Evolutionary conservation across 1,140 invertebrate species (phyloP), one percentile per base, ranked within the genome.

Genomic region (Brachionus asplanchnoidis): DNA sequence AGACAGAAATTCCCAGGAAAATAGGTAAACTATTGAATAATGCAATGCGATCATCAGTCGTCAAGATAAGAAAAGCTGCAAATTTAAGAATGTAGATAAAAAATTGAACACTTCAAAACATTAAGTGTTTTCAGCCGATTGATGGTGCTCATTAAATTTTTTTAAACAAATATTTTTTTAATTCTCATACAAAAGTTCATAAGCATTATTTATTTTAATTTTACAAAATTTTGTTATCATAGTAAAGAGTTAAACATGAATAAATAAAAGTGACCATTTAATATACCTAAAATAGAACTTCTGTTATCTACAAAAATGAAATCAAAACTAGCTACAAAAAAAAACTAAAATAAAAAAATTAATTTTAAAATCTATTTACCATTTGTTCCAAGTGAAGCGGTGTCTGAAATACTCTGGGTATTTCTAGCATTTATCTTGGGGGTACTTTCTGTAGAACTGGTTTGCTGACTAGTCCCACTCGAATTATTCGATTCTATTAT

Each of bases 401-500:
- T 36, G 32, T 60, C 53, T 9, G 28, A 12, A 60, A 80, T 20
- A 40, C 20, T 60, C 28, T 80, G 77, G 26, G 11, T 40, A 40
- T 36, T 60, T 80, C n/a, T 56, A 28, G 70, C 40, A 77, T 53
- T 60, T 73, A 23, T 23, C 11, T 40, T 53, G 8, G 66, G 32
- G 3, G 65, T 85, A 65, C 32, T 79, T 6, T 85, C 80, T 7
- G 79, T 80, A 14, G 87, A 87, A 14, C 87, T 87, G 5, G 88
- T 50, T 9, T 88, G 56, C 86, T 85, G 8, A 23, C 68, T 73
- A 9, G 68, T 14, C 8, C 36, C 68, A 20, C 86, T 86, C 20
- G 87, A 87, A 36, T 87, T 89, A 1, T 90, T 89, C 23, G 97
- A 97, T 90, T 99, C 97, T 87, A 99, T 90, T 87, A 99, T 99